Percentiles rank a stretch among this genome's conserved stretches.
Evolutionary conservation across 2,888 invertebrate species (phyloP).

Genomic region (Dilophus febrilis): DNA sequence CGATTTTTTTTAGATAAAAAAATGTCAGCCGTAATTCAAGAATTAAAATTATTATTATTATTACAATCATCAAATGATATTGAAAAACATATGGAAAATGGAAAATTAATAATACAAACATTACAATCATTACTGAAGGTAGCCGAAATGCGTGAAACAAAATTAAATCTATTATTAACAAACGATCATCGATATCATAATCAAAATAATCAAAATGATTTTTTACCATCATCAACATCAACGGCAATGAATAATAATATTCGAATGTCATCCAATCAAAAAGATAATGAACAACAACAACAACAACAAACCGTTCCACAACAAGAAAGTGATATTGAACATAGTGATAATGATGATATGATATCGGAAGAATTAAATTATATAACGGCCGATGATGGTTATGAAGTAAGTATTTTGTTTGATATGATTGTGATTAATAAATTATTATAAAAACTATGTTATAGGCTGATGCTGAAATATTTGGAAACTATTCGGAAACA

Average conservation of each 20-base stretch:
- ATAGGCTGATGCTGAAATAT: slow-evolving; percentile 25
- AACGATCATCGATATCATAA: background rate
- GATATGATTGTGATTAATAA: background rate
- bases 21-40: slow-evolving; percentile 7
- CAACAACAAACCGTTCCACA: background rate
- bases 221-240: background rate
- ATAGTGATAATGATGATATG: slow-evolving; percentile 21
- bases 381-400: slow-evolving; percentile 27
- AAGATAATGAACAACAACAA: background rate
- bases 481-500: background rate
- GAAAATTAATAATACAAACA: slow-evolving; percentile 23
- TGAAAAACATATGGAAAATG: slow-evolving; percentile 20
- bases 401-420: slow-evolving; percentile 15
- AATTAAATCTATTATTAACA: slow-evolving; percentile 1
- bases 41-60: slow-evolving; percentile 23
- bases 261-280: background rate
- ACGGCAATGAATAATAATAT: background rate
- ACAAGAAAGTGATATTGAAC: slow-evolving; percentile 9
- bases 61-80: slow-evolving; percentile 19
- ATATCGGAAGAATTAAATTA: slow-evolving; percentile 25
- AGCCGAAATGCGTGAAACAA: slow-evolving; percentile 25
- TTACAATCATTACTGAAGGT: slow-evolving; percentile 27
- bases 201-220: background rate
- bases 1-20: slow-evolving; percentile 4
- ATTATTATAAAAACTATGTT: background rate